Evolutionary conservation across 2,888 invertebrate genomes (phyloP), one percentile per base, ranked within the genome.

Genomic region (Acleris sparsana): DNA sequence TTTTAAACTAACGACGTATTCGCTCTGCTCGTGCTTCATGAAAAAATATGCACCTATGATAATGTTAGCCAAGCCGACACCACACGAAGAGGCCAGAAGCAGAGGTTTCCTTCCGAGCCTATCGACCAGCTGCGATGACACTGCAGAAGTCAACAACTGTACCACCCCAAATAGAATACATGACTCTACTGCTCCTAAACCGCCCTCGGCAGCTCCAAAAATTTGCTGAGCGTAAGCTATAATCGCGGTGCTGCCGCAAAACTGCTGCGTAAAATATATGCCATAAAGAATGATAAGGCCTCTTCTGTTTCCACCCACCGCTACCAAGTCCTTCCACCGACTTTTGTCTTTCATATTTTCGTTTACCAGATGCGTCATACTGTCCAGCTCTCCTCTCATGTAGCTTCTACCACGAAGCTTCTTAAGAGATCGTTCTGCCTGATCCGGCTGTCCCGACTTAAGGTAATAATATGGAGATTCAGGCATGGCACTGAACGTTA

Each of bases 391-490:
- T 68, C 90, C 89, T 72, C 90, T 85, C 53, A 95, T 93, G 73
- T 93, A 93, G 17, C 82, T 79, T 69, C 86, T 86, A 22, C 94
- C 94, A 18, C 95, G 85, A 2, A 95, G 86, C 76, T 89, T 93
- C 73, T 93, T 89, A 57, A 95, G 80, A 0, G 94, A 93, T 51
- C 84, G 75, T 63, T 93, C 89, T 0, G 95, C 95, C 65, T 90
- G 84, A 43, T 93, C 93, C 7, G 86, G 83, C 29, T 89, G 85
- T 13, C 90, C 92, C 0, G 85, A 82, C 59, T 93, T 92, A 25
- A 94, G 86, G 76, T 89, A 89, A 75, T 90, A 94, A 73, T 95
- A 93, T 0, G 96, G 96, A 2, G 95, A 94, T 79, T 96, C 96
- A 0, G 95, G 95, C 90, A 95, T 93, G 48, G 93, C 93, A 55